Base-by-base conservation (phyloP, 2,113 vertebrate species). In the Vulpes ferrilata region DNA sequence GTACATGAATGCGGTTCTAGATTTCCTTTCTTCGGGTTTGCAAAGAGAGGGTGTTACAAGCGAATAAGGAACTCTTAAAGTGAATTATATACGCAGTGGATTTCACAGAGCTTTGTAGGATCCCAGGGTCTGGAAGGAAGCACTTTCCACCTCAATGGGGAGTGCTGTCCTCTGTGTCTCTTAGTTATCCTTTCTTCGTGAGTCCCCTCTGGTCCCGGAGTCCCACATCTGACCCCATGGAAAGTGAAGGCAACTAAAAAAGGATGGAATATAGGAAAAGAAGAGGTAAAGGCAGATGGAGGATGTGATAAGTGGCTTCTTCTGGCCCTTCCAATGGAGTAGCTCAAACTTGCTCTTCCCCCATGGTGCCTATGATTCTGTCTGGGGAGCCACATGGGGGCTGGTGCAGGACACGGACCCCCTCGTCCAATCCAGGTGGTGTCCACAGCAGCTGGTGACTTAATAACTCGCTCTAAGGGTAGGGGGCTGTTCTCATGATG, bases 41-140 rank as follows among this genome's bases (percentile, higher is more conserved):
- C 62, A 55, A 43, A 62, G 19, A 55, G 60, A 55, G 16, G 60
- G 15, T 6, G 3, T 22, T 11, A 19, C 8, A 8, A 2, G 7
- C 64, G 55, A 20, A 69, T 2, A 13, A 32, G 55, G 73, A 62
- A 3, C 43, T 2, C 0, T 1, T 27, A 1, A 12, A 15, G n/a
- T 55, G 23, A 83, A 6, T n/a, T 13, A 59, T 8, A 16, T 0
- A 11, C 1, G 8, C 13, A 17, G 15, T 38, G 7, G n/a, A 22
- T 17, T 64, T 80, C 81, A 62, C 57, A 53, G n/a, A 17, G 25
- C 16, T 16, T 15, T 48, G 43, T 30, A 2, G 82, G 38, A 62
- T 22, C 32, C 62, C 19, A 0, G 1, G 38, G 30, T 17, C 48
- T 5, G 48, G 64, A 30, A 85, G 60, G 53, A 48, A 35, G 59